Evolutionary conservation across 2,888 invertebrate genomes (phyloP).

Genomic region (Apomyelois bistriatella): DNA sequence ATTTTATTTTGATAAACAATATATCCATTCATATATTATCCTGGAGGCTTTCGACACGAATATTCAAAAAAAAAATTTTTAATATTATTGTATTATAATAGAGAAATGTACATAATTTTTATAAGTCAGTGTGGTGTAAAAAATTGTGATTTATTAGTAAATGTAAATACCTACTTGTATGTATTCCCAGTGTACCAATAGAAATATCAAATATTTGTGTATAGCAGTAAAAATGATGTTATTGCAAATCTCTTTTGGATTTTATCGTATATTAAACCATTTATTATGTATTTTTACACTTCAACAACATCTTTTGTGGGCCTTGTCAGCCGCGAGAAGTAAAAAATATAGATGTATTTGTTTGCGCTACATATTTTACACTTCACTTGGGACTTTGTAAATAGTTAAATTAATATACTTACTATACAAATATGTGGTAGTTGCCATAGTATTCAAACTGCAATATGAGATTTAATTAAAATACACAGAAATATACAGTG

Average conservation of each 20-base stretch:
- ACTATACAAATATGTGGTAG: neutral
- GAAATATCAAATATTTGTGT: too few relatives aligned
- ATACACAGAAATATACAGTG: neutral
- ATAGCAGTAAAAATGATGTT: too few relatives aligned
- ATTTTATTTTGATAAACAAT: too few relatives aligned
- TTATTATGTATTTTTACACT: too few relatives aligned
- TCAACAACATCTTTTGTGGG: too few relatives aligned
- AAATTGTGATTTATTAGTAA: constrained; percentile 8
- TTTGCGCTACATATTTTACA: neutral
- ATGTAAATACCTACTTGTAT: neutral
- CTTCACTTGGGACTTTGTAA: neutral
- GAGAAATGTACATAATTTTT: neutral
- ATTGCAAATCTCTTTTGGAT: too few relatives aligned
- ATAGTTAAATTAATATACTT: neutral
- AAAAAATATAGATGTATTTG: too few relatives aligned
- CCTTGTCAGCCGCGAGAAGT: too few relatives aligned
- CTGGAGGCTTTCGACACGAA: too few relatives aligned
- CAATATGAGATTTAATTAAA: constrained; percentile 10
- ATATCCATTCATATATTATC: too few relatives aligned
- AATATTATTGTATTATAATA: neutral
- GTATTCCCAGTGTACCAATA: too few relatives aligned
- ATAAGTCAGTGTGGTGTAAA: neutral
- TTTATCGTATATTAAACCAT: too few relatives aligned
- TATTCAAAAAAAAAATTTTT: neutral
- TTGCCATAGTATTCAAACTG: neutral